Evolutionary conservation across 2,888 invertebrate species (phyloP).

Genomic region (Hydriomena furcata): DNA sequence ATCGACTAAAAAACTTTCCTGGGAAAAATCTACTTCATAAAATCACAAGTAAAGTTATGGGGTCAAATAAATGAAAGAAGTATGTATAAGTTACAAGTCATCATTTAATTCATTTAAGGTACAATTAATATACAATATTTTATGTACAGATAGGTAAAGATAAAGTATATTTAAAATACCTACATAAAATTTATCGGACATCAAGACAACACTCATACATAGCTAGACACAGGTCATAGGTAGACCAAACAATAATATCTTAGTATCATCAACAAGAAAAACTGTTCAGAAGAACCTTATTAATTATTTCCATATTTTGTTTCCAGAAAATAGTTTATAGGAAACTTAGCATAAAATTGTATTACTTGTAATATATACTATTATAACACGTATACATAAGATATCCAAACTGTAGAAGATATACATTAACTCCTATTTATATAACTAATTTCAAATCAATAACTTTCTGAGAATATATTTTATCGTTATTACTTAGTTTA

Average conservation of each 20-base stretch:
- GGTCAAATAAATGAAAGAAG: constrained; percentile 14
- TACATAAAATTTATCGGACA: constrained; percentile 36
- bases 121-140: constrained; percentile 66
- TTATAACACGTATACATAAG: constrained; percentile 20
- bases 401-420: constrained; percentile 25
- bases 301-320: constrained; percentile 15
- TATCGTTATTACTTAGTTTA: constrained; percentile 27
- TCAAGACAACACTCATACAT: too few species aligned
- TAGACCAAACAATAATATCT: constrained; percentile 26
- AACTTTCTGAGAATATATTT: constrained; percentile 28
- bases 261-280: constrained; percentile 28
- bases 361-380: constrained; percentile 28
- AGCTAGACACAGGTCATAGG: constrained; percentile 50
- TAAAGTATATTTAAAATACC: constrained; percentile 38
- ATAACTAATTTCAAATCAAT: constrained; percentile 34
- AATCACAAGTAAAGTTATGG: too few species aligned
- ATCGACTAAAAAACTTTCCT: too few species aligned
- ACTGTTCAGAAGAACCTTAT: constrained; percentile 15
- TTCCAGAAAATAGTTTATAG: constrained; percentile 19
- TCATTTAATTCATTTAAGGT: constrained; percentile 72
- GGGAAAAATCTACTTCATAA: too few species aligned
- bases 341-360: constrained; percentile 9
- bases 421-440: constrained; percentile 27
- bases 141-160: constrained; percentile 65
- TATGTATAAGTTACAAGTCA: constrained; percentile 44